Percentiles rank a stretch among this genome's conserved stretches.
Conservation (phyloP, 2,888 invertebrate species). For the Mylabris sibirica region DNA sequence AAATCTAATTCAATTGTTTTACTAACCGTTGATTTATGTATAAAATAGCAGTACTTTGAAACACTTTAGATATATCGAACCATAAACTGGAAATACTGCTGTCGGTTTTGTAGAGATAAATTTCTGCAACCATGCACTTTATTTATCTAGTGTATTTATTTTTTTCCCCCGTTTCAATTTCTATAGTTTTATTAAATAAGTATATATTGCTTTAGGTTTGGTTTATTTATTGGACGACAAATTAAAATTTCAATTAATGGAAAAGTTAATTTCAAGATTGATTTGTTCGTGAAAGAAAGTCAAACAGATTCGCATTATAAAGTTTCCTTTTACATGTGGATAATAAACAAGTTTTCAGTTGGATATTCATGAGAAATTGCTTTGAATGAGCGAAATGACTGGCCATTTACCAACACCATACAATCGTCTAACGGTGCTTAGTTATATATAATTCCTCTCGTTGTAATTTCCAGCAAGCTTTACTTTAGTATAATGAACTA, state of each 20-base stretch:
- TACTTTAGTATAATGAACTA: constrained; percentile 35
- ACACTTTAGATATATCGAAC: constrained; percentile 46
- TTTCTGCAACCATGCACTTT: constrained; percentile 27
- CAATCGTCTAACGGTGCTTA: constrained; percentile 22
- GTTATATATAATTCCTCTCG: constrained; percentile 24
- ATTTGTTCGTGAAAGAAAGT: no score
- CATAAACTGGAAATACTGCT: constrained; percentile 42
- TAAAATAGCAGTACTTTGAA: constrained; percentile 43
- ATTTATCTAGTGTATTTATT: constrained; percentile 11
- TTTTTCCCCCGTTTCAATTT: neutral
- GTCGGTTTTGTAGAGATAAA: constrained; percentile 38
- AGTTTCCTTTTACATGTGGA: neutral
- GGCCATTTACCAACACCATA: constrained; percentile 6
- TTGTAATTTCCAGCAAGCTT: constrained; percentile 23
- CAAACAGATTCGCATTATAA: neutral
- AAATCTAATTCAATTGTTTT: constrained; percentile 47
- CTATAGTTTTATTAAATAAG: constrained; percentile 19
- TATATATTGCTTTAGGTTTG: neutral
- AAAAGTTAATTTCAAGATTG: no score
- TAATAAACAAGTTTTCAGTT: constrained; percentile 7
- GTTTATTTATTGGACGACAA: no score
- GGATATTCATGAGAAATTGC: neutral
- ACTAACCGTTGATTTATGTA: constrained; percentile 44
- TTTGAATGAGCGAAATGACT: constrained; percentile 4
- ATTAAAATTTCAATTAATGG: no score